Evolutionary conservation across 2,888 invertebrate genomes (phyloP).

Genomic region (Coelinius sp.): DNA sequence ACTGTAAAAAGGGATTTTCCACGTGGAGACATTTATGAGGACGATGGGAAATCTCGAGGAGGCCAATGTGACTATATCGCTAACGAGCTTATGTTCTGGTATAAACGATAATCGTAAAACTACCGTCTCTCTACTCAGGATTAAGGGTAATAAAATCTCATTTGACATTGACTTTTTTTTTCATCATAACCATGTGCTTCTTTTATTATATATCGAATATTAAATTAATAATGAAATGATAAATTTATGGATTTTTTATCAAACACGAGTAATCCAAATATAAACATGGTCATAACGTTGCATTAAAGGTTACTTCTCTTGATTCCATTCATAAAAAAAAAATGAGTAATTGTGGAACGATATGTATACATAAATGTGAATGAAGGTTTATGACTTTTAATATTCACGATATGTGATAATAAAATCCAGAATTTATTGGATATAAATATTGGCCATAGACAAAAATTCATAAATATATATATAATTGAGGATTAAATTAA

Average conservation of each 20-base stretch:
- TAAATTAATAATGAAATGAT: slow-evolving; percentile 20
- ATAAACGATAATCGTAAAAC: slow-evolving; percentile 46
- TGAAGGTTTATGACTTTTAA: neutral
- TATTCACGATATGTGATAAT: no score
- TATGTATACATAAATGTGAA: neutral
- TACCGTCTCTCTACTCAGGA: slow-evolving; percentile 42
- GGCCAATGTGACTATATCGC: slow-evolving; percentile 19
- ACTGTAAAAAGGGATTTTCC: slow-evolving; percentile 31
- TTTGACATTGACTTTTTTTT: slow-evolving; percentile 11
- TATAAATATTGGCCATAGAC: no score
- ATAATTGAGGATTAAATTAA: no score
- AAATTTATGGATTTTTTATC: slow-evolving; percentile 1
- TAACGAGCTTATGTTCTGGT: slow-evolving; percentile 12
- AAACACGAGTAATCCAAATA: neutral
- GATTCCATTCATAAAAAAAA: neutral
- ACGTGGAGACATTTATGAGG: slow-evolving; percentile 45
- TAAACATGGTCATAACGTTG: slow-evolving; percentile 14
- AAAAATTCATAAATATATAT: no score
- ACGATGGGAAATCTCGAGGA: slow-evolving; percentile 46
- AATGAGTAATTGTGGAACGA: neutral
- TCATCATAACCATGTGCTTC: neutral
- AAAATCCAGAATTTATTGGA: no score
- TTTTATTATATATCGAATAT: slow-evolving; percentile 6
- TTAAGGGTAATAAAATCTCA: slow-evolving; percentile 53
- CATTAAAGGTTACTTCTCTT: slow-evolving; percentile 10